Evolutionary conservation across 2,797 vertebrate species (phyloP).

Genomic region (Ctenopoma kingsleyae): DNA sequence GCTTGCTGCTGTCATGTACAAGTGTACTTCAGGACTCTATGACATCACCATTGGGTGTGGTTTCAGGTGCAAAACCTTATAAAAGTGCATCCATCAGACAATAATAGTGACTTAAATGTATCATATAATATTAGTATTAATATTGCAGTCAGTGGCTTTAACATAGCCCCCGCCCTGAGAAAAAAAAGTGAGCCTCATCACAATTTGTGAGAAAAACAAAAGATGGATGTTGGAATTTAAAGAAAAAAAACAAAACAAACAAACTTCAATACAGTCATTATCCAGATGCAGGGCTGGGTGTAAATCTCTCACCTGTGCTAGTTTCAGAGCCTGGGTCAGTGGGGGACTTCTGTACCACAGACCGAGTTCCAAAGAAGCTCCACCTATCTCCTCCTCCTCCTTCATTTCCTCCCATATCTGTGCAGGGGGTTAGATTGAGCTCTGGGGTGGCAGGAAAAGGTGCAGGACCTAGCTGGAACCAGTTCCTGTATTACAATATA

Average conservation of each 20-base stretch:
- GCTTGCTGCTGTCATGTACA: neutral
- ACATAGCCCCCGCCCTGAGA: no score
- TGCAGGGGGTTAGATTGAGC: conserved; percentile 40
- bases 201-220: no score
- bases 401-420: conserved; percentile 83
- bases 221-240: no score
- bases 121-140: no score
- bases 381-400: conserved; percentile 82
- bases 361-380: conserved; percentile 83
- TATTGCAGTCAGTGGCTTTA: no score
- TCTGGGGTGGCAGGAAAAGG: conserved; percentile 70
- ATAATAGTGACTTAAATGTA: neutral
- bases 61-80: neutral
- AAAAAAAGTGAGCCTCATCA: neutral
- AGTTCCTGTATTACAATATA: conserved; percentile 70
- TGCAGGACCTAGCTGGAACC: conserved; percentile 79
- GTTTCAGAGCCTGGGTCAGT: conserved; percentile 85
- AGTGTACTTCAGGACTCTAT: neutral
- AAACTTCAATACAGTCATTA: neutral
- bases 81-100: neutral
- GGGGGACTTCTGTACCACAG: conserved; percentile 84
- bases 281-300: neutral
- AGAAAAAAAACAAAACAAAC: neutral
- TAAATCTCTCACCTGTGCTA: conserved; percentile 69
- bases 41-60: neutral